phyloP scores from a whole-genome alignment of 2,888 invertebrate genomes.

The Tillus elongatus region DNA sequence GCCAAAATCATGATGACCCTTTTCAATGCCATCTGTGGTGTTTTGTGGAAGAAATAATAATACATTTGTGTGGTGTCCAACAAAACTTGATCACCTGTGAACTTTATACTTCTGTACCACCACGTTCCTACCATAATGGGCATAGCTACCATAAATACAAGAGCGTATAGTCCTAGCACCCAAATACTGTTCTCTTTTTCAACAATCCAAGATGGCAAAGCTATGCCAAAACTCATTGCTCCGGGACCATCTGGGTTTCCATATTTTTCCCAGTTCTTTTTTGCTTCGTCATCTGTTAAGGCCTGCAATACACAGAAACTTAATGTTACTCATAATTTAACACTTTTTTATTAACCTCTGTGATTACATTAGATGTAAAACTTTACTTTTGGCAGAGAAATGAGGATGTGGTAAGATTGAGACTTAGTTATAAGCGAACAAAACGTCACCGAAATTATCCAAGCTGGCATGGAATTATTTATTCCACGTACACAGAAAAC shows the following conservation, averaged over 20 bases:
- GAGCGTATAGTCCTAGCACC: conserved; percentile 89
- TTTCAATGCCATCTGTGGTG: conserved; percentile 90
- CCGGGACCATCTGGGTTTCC: conserved; percentile 99
- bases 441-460: no score
- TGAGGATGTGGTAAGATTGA: no score
- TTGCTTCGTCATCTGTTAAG: conserved; percentile 93
- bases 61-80: conserved; percentile 96
- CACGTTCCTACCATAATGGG: conserved; percentile 89
- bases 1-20: conserved; percentile 94
- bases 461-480: no score
- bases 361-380: no score
- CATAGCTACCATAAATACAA: conserved; percentile 96
- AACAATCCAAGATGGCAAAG: conserved; percentile 98
- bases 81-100: conserved; percentile 93
- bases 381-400: no score
- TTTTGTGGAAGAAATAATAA: conserved; percentile 91
- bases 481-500: no score
- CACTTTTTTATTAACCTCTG: no score
- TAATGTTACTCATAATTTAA: no score
- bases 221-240: conserved; percentile 98
- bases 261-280: conserved; percentile 97
- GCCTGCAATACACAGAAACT: no score
- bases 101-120: conserved; percentile 98
- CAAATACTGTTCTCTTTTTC: conserved; percentile 98
- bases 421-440: no score